Evolutionary conservation across 2,888 invertebrate species (phyloP).

Genomic region (Schizotus pectinicornis): DNA sequence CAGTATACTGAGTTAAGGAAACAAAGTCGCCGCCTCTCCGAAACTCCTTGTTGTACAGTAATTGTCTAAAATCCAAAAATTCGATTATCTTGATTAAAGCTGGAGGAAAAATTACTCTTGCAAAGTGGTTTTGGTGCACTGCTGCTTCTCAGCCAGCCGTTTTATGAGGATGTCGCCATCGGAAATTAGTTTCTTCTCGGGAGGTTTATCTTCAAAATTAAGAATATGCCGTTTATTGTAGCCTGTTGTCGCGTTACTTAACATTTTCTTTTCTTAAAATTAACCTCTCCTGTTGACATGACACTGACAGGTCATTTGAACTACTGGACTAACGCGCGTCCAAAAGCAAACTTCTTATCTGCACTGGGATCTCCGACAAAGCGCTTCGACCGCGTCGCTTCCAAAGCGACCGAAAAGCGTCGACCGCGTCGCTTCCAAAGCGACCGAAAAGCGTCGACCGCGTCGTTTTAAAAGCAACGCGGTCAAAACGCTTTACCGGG

Average conservation of each 20-base stretch:
- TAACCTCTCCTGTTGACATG: too few relatives aligned
- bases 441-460: too few relatives aligned
- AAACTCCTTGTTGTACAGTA: conserved; percentile 36
- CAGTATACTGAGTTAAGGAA: conserved; percentile 47
- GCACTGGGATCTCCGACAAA: too few relatives aligned
- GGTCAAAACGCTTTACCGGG: too few relatives aligned
- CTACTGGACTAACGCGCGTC: background rate
- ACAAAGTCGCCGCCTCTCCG: conserved; percentile 40
- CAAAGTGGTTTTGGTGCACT: conserved; percentile 45
- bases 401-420: too few relatives aligned
- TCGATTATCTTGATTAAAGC: background rate
- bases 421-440: too few relatives aligned
- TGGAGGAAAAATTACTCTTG: conserved; percentile 44
- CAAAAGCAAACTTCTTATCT: too few relatives aligned
- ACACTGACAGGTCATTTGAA: background rate
- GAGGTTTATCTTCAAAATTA: conserved; percentile 42
- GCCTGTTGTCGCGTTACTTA: conserved; percentile 5
- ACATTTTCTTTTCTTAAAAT: conserved; percentile 11
- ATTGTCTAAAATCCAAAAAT: conserved; percentile 34
- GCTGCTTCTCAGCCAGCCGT: conserved; percentile 51
- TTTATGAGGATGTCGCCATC: conserved; percentile 53
- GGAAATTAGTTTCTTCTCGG: conserved; percentile 47
- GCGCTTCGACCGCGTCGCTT: too few relatives aligned
- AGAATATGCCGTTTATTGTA: conserved; percentile 18
- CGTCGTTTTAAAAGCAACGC: too few relatives aligned